Evolutionary conservation across 1,140 invertebrate species (phyloP), one percentile per base, ranked within the genome.

Genomic region (Papilio xuthus): DNA sequence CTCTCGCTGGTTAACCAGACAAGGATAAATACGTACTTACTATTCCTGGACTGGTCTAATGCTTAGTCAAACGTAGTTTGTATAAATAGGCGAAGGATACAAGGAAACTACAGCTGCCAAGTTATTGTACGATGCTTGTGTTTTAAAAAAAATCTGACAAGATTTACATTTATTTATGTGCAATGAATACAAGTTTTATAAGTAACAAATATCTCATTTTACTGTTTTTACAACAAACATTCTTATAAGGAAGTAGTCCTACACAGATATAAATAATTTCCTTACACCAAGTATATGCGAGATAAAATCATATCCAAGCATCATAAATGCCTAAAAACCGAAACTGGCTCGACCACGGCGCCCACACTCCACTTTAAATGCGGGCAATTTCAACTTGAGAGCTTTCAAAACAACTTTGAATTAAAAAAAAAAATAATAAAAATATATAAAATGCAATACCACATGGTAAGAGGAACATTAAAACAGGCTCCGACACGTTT

Each of bases 351-450:
- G 18, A 47, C 42, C 12, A 28, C 42, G 37, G 20, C 71, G 71
- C 71, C 71, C 71, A 73, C 71, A 73, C 71, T 73, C 71, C 15
- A 42, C 12, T 26, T 73, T 73, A 73, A 73, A 42, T 47, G n/a
- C 41, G 20, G 71, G 41, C 20, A 47, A 73, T 73, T 73, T 73
- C 60, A 44, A 73, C 41, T 73, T 73, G 69, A 42, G 20, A 47
- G 71, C 71, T 73, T 47, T 73, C 71, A 73, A 73, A 73, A 73
- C 71, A 73, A 44, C 41, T 73, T 73, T 44, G 41, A 50, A 73
- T 73, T 15, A 42, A 47, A 44, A n/a, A n/a, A n/a, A n/a, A 73
- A 73, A 32, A 10, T 37, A 37, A 37, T 32, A 32, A 42, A 70
- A 44, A 26, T n/a, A 71, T 12, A 73, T 20, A 37, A 18, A 20